A percentile compares a stretch with the other conserved stretches of the same genome.
phyloP scores from a whole-genome alignment of 2,797 vertebrate genomes.

The Cryptoprocta ferox region DNA sequence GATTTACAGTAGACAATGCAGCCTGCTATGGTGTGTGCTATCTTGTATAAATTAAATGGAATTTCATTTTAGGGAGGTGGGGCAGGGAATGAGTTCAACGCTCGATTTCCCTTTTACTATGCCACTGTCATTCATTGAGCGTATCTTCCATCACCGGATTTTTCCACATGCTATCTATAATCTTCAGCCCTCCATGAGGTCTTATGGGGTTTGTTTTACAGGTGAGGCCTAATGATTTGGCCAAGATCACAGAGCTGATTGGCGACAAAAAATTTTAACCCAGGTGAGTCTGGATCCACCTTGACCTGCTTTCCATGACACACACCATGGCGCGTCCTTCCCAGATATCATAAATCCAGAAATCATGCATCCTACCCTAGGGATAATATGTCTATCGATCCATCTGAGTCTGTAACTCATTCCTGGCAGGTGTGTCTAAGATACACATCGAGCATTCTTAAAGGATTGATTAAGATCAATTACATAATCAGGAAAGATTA shows the following conservation, averaged over 20 bases:
- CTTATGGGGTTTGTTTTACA: background rate
- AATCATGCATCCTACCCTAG: background rate
- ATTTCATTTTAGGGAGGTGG: background rate
- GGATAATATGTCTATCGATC: no score
- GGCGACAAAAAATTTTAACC: background rate
- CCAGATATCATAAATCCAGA: background rate
- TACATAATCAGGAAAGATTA: background rate
- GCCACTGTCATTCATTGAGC: background rate
- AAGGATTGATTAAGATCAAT: background rate
- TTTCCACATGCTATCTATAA: background rate
- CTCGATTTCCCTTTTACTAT: background rate
- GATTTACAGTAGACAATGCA: background rate
- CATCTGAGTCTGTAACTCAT: background rate
- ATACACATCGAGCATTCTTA: background rate
- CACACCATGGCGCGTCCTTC: background rate
- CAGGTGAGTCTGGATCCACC: background rate
- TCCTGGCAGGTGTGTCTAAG: background rate
- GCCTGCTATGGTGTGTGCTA: background rate
- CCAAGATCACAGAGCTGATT: background rate
- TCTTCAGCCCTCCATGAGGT: background rate
- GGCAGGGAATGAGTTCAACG: background rate
- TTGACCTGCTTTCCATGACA: background rate
- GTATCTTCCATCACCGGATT: background rate
- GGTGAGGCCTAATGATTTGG: background rate
- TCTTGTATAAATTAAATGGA: background rate